A percentile compares a stretch with the other conserved stretches of the same genome.
phyloP scores from a whole-genome alignment of 1,140 invertebrate species.

The Gonioctena quinquepunctata region DNA sequence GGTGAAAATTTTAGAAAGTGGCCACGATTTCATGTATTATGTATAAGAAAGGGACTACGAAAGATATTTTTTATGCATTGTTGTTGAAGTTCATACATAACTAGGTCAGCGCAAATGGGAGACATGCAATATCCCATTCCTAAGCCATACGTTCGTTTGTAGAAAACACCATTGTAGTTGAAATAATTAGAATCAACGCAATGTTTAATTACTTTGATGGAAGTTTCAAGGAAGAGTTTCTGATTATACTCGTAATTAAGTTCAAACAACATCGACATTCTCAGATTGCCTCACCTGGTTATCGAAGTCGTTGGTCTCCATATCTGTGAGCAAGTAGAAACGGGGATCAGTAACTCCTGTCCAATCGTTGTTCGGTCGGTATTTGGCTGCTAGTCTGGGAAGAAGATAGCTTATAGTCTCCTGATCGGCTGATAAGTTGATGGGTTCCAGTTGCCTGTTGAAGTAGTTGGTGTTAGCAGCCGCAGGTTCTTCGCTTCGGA shows the following conservation, averaged over 20 bases:
- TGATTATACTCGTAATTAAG: neutral
- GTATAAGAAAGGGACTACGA: too few species aligned
- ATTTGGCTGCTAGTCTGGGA: conserved; percentile 53
- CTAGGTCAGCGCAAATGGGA: too few species aligned
- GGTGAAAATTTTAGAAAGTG: too few species aligned
- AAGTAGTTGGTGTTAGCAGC: conserved; percentile 35
- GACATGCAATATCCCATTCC: neutral
- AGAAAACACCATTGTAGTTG: neutral
- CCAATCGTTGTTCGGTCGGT: conserved; percentile 46
- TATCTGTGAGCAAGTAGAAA: conserved; percentile 50
- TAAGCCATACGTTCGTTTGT: neutral
- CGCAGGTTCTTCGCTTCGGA: conserved; percentile 40
- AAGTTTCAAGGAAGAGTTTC: too few species aligned
- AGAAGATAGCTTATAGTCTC: conserved; percentile 52
- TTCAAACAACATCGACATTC: neutral
- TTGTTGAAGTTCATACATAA: too few species aligned
- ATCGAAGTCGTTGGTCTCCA: conserved; percentile 43
- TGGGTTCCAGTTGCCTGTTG: conserved; percentile 36
- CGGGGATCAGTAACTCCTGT: conserved; percentile 44
- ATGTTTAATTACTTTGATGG: too few species aligned
- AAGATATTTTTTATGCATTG: too few species aligned
- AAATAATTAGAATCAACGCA: neutral
- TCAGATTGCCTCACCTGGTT: conserved; percentile 33
- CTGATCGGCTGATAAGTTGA: conserved; percentile 44
- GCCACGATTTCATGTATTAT: too few species aligned